Evolutionary conservation across 2,113 vertebrate species (phyloP).

Genomic region (Catharus bicknelli): DNA sequence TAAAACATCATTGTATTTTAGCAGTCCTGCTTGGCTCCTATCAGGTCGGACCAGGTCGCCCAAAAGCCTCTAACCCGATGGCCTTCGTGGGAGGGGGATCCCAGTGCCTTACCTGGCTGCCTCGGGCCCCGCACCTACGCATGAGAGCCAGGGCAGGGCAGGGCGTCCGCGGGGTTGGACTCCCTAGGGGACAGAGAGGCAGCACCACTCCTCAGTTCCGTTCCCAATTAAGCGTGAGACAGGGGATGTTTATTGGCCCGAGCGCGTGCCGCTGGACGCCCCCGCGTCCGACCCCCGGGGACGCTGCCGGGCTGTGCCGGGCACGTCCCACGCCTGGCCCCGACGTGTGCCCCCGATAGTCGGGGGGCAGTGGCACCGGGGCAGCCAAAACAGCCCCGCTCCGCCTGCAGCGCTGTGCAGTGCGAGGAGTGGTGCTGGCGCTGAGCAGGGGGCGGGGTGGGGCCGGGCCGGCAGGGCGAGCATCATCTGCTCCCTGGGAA

Average conservation of each 20-base stretch:
- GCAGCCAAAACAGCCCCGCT: background rate
- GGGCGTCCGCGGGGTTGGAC: background rate
- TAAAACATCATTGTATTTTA: background rate
- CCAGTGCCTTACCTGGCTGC: background rate
- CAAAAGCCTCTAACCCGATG: background rate
- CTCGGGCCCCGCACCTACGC: background rate
- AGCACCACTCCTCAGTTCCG: background rate
- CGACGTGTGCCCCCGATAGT: background rate
- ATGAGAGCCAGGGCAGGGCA: background rate
- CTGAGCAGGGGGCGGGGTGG: background rate
- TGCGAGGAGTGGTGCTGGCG: background rate
- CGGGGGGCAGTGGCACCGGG: background rate
- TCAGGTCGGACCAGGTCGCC: accelerated
- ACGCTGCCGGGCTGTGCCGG: background rate
- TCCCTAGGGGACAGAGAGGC: too few relatives aligned
- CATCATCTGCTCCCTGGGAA: background rate
- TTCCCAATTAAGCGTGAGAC: conserved; percentile 42
- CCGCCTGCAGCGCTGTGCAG: background rate
- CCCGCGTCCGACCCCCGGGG: too few relatives aligned
- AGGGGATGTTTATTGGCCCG: background rate
- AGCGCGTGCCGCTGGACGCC: background rate
- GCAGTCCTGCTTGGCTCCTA: background rate
- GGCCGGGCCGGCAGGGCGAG: background rate
- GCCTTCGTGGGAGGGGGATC: background rate
- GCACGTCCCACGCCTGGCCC: background rate